These are phyloP conservation scores for Lacerta bilineata DNA, from an alignment of 2,797 vertebrate genomes.

Conservation along the genomic window DNA sequence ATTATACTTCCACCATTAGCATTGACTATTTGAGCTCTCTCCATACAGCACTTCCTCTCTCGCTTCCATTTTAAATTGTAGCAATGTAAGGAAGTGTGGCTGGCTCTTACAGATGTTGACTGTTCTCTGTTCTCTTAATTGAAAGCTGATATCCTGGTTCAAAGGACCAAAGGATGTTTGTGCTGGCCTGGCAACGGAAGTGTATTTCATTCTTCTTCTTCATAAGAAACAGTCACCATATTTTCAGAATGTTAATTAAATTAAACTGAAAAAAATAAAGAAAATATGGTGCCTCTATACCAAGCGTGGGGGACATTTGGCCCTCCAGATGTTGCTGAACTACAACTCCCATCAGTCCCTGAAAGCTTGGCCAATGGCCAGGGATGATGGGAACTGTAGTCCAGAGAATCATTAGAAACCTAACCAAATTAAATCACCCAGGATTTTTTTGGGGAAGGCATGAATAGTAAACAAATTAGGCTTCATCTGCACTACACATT, in stretches of 20 bases:
- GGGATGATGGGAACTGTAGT: no score
- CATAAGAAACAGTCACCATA: slow-evolving; percentile 3
- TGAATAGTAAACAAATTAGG: neutral
- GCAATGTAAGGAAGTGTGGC: slow-evolving; percentile 70
- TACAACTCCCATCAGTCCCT: no score
- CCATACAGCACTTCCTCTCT: slow-evolving; percentile 54
- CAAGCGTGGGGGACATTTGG: neutral
- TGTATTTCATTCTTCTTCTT: slow-evolving; percentile 36
- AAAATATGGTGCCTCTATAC: neutral
- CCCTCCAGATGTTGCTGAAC: no score
- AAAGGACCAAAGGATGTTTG: slow-evolving; percentile 68
- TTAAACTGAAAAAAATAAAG: neutral
- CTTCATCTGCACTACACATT: no score
- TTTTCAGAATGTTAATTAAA: slow-evolving; percentile 6
- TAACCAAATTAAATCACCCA: neutral
- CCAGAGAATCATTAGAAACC: neutral
- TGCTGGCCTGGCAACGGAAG: slow-evolving; percentile 61
- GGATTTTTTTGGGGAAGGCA: neutral
- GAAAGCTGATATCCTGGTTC: slow-evolving; percentile 68
- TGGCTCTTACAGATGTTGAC: slow-evolving; percentile 69
- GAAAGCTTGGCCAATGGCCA: no score
- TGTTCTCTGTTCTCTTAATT: slow-evolving; percentile 75
- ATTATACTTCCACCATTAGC: slow-evolving; percentile 79
- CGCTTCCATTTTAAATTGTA: slow-evolving; percentile 70
- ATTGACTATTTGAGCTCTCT: slow-evolving; percentile 59